Evolutionary conservation across 2,797 vertebrate species (phyloP), one percentile per base, ranked within the genome.

Genomic region (Garrulus glandarius): DNA sequence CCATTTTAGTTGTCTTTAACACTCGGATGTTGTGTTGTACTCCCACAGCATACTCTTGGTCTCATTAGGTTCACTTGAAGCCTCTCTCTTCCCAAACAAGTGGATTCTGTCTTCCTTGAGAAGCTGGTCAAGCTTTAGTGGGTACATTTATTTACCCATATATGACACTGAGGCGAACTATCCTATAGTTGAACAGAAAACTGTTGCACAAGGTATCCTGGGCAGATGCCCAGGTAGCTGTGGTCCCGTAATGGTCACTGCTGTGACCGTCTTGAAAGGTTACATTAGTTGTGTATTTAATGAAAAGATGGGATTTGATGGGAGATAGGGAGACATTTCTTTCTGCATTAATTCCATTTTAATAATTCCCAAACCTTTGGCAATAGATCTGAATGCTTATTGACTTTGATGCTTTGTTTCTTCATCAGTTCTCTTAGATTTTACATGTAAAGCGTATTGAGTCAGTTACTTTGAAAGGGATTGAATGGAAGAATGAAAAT

Each of bases 361-460:
- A 79, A 37, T 79, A 53, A 75, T 76, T 72, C 36, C 23, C 30
- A 86, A 50, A 19, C 9, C 6, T 41, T 67, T 53, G 36, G 30
- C 34, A 50, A 15, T 21, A 64, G 20, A 46, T 57, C 41, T 50
- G 20, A 44, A 67, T 13, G 6, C 12, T 37, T 22, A 16, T 12
- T 92, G 36, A 55, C 12, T 56, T 81, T 19, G 44, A 26, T 46
- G 21, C 14, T 92, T 67, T 60, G 14, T 60, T 94, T 85, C 41
- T 79, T 27, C 14, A 18, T 70, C 24, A 26, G 15, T 53, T 88
- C 18, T 59, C 19, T 37, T 47, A 44, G 43, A 72, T 43, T 23
- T 64, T 13, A 21, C 3, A n/a, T 0, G 0, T 37, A 14, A 76
- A 82, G 41, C 23, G 15, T 27, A 41, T 6, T 14, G 10, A 49